These are phyloP conservation scores for Luperina nickerlii DNA, from an alignment of 2,888 invertebrate species.

Conservation along the genomic window DNA sequence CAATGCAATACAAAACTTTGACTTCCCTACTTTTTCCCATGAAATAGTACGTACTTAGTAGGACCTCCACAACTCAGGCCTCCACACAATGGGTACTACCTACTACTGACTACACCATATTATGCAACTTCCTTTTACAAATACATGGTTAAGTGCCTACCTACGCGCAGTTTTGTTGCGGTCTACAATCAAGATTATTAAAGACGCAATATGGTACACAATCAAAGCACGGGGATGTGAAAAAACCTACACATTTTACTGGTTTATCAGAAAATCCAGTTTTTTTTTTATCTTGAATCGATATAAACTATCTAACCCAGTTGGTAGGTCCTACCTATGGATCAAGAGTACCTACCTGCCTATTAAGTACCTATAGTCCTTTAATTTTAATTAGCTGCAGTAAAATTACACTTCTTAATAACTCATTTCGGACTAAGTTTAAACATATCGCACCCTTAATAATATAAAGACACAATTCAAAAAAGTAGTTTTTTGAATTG, in stretches of 20 bases:
- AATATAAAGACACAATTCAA: no score
- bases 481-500: no score
- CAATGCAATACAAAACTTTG: background rate
- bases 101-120: background rate
- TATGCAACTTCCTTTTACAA: background rate
- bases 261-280: background rate
- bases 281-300: no score
- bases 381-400: no score
- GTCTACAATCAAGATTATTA: background rate
- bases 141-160: no score
- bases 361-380: background rate
- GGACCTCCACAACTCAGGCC: background rate
- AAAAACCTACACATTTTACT: background rate
- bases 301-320: background rate
- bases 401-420: no score
- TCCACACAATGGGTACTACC: background rate
- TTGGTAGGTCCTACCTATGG: background rate
- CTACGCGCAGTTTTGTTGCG: background rate
- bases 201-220: background rate
- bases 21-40: background rate
- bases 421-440: no score
- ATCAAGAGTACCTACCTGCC: background rate
- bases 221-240: background rate
- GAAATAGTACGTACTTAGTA: background rate
- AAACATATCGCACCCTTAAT: no score